A percentile compares a stretch with the other conserved stretches of the same genome.
Evolutionary conservation across 2,113 vertebrate genomes (phyloP).

Genomic region (Ariopsis seemanni): DNA sequence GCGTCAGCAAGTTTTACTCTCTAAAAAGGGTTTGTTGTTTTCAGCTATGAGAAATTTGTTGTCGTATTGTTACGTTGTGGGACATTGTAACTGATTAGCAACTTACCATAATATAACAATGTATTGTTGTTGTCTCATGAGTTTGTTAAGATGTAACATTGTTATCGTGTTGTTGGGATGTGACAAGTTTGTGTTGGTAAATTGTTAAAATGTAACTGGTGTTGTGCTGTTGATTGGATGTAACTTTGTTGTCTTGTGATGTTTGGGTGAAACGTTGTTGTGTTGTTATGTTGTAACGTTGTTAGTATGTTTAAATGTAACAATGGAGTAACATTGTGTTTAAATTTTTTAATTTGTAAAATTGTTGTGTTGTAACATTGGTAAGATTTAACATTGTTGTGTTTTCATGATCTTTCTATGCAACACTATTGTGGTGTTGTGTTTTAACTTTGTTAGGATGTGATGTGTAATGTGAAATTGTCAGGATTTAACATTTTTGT

Average conservation of each 20-base stretch:
- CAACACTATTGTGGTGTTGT: no score
- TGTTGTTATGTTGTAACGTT: not conserved
- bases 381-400: not conserved
- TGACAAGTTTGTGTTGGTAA: not conserved
- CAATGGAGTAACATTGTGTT: not conserved
- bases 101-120: not conserved
- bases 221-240: not conserved
- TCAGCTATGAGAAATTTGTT: not conserved
- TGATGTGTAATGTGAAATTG: no score
- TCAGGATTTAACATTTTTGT: no score
- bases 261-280: not conserved
- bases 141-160: not conserved
- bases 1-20: not conserved
- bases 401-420: no score
- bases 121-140: not conserved
- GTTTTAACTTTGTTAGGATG: no score
- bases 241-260: not conserved
- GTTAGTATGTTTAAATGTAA: no score
- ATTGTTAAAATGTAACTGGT: not conserved
- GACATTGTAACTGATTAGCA: not conserved
- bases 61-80: not conserved
- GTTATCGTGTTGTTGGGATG: not conserved
- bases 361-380: not conserved
- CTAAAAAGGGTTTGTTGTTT: not conserved
- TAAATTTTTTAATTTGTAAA: no score